These are phyloP conservation scores for Ips nitidus DNA, from an alignment of 1,140 invertebrate species.

Conservation along the genomic window DNA sequence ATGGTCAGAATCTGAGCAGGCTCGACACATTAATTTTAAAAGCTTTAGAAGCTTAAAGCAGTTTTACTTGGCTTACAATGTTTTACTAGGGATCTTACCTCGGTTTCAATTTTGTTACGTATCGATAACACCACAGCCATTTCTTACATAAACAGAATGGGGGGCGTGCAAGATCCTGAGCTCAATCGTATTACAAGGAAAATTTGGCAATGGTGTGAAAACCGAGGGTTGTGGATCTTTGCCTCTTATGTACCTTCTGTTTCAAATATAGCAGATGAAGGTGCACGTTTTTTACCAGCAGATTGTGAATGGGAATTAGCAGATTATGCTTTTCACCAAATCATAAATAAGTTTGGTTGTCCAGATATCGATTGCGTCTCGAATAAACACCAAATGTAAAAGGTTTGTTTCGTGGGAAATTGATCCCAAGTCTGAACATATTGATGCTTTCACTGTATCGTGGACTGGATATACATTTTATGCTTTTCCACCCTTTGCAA, in stretches of 20 bases:
- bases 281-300: no score
- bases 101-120: conserved; percentile 46
- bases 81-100: conserved; percentile 42
- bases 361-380: not conserved
- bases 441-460: not conserved
- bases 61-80: conserved; percentile 46
- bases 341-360: not conserved
- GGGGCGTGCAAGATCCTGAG: not conserved
- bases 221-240: not conserved
- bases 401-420: not conserved
- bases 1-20: conserved; percentile 3
- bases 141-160: conserved; percentile 39
- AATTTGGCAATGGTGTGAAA: not conserved
- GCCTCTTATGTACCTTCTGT: no score
- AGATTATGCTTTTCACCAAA: no score
- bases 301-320: no score
- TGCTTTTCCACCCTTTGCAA: not conserved
- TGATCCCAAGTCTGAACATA: not conserved
- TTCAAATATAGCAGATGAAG: no score
- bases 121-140: conserved; percentile 49
- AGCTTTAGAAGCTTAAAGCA: conserved; percentile 23
- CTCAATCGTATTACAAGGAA: not conserved
- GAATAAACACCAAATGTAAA: not conserved
- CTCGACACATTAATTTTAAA: conserved; percentile 23
- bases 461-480: not conserved